Evolutionary conservation across 30 jellyfish, hydroid and myxozoan genomes (phyloP).

Genomic region (Morbakka virulenta): DNA sequence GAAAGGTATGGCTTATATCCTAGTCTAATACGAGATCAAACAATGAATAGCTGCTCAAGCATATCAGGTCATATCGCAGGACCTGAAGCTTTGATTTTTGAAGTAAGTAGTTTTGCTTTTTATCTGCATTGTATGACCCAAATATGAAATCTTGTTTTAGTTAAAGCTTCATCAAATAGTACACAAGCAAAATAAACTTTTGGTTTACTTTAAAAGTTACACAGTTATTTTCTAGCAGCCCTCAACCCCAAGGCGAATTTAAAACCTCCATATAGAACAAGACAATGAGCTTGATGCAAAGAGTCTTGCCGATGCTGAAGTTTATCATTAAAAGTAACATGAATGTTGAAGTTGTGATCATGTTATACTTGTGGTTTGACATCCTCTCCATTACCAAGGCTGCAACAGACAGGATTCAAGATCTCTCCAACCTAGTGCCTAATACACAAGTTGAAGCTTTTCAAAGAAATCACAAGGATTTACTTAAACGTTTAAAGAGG

Average conservation of each 20-base stretch:
- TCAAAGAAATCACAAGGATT: too few species aligned
- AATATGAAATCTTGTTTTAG: not conserved
- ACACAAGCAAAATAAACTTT: not conserved
- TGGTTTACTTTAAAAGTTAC: not conserved
- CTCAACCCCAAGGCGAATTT: constrained; percentile 5
- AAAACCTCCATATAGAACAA: not conserved
- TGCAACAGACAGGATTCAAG: too few species aligned
- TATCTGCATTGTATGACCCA: not conserved
- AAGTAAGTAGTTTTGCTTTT: not conserved
- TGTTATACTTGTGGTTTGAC: constrained; percentile 48
- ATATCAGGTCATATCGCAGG: not conserved
- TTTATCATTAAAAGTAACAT: not conserved
- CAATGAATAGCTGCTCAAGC: not conserved
- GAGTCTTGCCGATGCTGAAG: constrained; percentile 50
- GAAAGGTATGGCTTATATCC: not conserved
- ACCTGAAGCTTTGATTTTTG: too few species aligned
- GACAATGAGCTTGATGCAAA: constrained; percentile 44
- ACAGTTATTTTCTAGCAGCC: constrained; percentile 4
- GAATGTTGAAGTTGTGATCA: constrained; percentile 26
- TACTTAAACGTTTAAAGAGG: too few species aligned
- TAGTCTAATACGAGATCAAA: not conserved
- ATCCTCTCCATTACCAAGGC: too few species aligned
- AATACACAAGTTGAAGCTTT: too few species aligned
- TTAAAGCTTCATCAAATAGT: constrained; percentile 10
- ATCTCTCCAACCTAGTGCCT: too few species aligned